A percentile compares a stretch with the other conserved stretches of the same genome.
Evolutionary conservation across 1,140 invertebrate species (phyloP).

Genomic region (Metaphire vulgaris): DNA sequence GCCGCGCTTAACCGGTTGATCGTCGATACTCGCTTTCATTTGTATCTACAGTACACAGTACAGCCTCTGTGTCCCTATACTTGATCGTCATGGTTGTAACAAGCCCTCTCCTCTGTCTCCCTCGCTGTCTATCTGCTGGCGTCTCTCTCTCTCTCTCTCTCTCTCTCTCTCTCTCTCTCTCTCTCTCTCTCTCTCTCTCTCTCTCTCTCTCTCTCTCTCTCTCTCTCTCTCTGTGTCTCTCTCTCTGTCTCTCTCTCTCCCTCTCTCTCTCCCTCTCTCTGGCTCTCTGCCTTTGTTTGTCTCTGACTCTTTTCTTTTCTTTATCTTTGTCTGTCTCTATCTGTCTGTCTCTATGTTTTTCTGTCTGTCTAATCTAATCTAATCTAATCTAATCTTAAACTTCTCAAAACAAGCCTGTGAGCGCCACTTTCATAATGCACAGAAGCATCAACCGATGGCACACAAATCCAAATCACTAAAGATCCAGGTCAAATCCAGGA

Average conservation of each 20-base stretch:
- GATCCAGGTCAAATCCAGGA: too few species aligned
- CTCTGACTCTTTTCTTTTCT: slow-evolving; percentile 36
- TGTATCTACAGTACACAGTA: neutral
- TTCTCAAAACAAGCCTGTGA: neutral
- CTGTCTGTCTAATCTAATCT: neutral
- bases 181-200: slow-evolving; percentile 29
- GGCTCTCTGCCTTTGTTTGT: slow-evolving; percentile 41
- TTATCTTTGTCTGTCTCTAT: slow-evolving; percentile 40
- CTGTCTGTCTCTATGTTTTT: slow-evolving; percentile 52
- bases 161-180: slow-evolving; percentile 26
- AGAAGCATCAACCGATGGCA: neutral
- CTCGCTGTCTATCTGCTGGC: slow-evolving; percentile 2
- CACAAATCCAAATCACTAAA: too few species aligned
- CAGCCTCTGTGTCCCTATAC: neutral
- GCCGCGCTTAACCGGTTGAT: neutral
- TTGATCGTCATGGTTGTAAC: neutral
- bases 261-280: slow-evolving; percentile 37
- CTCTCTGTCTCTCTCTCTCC: slow-evolving; percentile 40
- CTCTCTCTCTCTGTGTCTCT: slow-evolving; percentile 34
- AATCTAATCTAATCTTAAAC: slow-evolving; percentile 3
- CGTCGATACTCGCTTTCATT: neutral
- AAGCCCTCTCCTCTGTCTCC: too few species aligned
- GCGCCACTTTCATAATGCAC: neutral
- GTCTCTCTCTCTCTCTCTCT: slow-evolving; percentile 23
- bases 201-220: slow-evolving; percentile 36